These are phyloP conservation scores for Agrochola circellaris DNA, from an alignment of 2,888 invertebrate species.

Conservation along the genomic window DNA sequence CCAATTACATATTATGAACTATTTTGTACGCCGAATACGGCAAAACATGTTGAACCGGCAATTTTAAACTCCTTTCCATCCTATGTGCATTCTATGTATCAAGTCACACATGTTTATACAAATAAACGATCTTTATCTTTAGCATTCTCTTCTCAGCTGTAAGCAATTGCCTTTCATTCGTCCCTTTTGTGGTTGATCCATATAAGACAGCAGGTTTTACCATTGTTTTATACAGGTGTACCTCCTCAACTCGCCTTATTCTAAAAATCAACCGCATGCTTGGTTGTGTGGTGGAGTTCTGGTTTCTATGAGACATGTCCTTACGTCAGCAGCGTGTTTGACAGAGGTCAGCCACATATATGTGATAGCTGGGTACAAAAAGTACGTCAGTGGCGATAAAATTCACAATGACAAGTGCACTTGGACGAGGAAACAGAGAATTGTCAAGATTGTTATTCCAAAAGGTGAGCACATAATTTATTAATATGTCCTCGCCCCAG, in stretches of 20 bases:
- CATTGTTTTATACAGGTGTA: constrained; percentile 43
- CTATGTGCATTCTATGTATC: no score
- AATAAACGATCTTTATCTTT: no score
- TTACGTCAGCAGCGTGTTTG: constrained; percentile 54
- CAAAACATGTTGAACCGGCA: no score
- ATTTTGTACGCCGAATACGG: no score
- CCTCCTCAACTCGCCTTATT: constrained; percentile 46
- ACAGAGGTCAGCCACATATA: constrained; percentile 53
- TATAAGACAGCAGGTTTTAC: background rate
- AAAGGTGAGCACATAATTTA: constrained; percentile 18
- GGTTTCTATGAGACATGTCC: constrained; percentile 22
- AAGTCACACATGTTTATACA: no score
- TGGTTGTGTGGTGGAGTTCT: constrained; percentile 59
- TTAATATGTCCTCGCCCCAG: no score
- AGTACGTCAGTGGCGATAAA: constrained; percentile 31
- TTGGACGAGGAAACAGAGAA: constrained; percentile 39
- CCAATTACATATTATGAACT: no score
- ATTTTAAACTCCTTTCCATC: no score
- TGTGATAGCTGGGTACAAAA: constrained; percentile 57
- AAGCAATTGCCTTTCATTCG: background rate
- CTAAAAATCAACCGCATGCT: constrained; percentile 36
- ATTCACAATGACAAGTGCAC: constrained; percentile 42
- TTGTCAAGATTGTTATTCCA: constrained; percentile 45
- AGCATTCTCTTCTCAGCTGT: background rate
- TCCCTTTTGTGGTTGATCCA: background rate